These are phyloP conservation scores for Euphydryas editha DNA, from an alignment of 2,888 invertebrate genomes.

Conservation along the genomic window DNA sequence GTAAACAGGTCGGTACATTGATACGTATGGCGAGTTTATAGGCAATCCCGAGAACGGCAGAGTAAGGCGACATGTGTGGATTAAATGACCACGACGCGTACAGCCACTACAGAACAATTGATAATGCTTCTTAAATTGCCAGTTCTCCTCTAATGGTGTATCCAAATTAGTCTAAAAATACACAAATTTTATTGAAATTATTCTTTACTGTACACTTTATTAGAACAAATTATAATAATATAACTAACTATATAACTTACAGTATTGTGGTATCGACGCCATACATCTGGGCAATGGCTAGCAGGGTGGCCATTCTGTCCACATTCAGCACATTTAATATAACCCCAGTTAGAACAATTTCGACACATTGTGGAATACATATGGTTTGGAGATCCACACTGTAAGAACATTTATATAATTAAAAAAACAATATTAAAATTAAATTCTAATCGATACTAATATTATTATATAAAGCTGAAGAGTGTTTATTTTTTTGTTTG, in stretches of 20 bases:
- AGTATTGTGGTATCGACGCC: conserved; percentile 90
- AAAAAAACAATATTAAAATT: background rate
- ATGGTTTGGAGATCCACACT: conserved; percentile 87
- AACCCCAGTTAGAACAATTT: conserved; percentile 82
- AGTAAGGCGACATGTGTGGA: conserved; percentile 66
- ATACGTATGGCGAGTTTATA: conserved; percentile 70
- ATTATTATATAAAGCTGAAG: too few relatives aligned
- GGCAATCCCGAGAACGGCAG: conserved; percentile 71
- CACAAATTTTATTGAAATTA: background rate
- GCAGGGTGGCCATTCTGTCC: conserved; percentile 85
- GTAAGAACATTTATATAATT: conserved; percentile 48
- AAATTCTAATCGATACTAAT: too few relatives aligned
- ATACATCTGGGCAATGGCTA: conserved; percentile 87
- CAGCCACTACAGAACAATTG: conserved; percentile 83
- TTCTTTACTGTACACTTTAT: background rate
- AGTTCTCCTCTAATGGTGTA: conserved; percentile 60
- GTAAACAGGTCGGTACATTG: conserved; percentile 57
- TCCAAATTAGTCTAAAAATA: conserved; percentile 72
- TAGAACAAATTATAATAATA: background rate
- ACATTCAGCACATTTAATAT: conserved; percentile 84
- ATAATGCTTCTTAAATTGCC: conserved; percentile 57
- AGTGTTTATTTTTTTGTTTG: too few relatives aligned
- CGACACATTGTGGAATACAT: conserved; percentile 84
- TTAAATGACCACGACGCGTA: conserved; percentile 79
- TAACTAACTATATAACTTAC: too few relatives aligned